These are phyloP conservation scores for Tetrao urogallus DNA, from an alignment of 2,113 vertebrate species.

Conservation along the genomic window DNA sequence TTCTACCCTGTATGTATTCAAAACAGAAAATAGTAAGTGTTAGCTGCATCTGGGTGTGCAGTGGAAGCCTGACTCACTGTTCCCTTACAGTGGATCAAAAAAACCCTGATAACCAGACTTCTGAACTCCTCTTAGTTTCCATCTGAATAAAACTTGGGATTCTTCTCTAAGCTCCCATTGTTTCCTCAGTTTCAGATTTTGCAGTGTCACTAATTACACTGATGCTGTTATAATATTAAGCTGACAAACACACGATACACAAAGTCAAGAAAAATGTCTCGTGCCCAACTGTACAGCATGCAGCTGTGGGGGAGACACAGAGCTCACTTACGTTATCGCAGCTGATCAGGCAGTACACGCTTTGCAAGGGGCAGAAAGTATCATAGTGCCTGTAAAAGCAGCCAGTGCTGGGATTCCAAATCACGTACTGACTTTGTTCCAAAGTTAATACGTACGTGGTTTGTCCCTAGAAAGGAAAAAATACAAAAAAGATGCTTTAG, in stretches of 20 bases:
- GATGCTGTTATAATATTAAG: background rate
- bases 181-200: background rate
- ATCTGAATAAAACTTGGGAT: background rate
- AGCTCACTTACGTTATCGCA: slow-evolving; percentile 89
- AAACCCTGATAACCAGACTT: background rate
- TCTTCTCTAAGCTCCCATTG: background rate
- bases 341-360: slow-evolving; percentile 88
- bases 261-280: background rate
- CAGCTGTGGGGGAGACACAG: background rate
- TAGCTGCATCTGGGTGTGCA: background rate
- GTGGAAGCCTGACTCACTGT: background rate
- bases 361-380: slow-evolving; percentile 94
- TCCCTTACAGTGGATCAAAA: background rate
- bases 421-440: slow-evolving; percentile 89
- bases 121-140: background rate
- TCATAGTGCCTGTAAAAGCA: slow-evolving; percentile 92
- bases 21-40: background rate
- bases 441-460: slow-evolving; percentile 92
- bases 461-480: slow-evolving; percentile 82
- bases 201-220: background rate
- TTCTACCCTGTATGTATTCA: background rate
- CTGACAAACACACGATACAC: background rate
- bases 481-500: background rate
- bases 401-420: slow-evolving; percentile 95
- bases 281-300: fast-evolving